A percentile compares a stretch with the other conserved stretches of the same genome.
These are phyloP conservation scores for Hypomecis punctinalis DNA, from an alignment of 2,888 invertebrate genomes.

Conservation along the genomic window DNA sequence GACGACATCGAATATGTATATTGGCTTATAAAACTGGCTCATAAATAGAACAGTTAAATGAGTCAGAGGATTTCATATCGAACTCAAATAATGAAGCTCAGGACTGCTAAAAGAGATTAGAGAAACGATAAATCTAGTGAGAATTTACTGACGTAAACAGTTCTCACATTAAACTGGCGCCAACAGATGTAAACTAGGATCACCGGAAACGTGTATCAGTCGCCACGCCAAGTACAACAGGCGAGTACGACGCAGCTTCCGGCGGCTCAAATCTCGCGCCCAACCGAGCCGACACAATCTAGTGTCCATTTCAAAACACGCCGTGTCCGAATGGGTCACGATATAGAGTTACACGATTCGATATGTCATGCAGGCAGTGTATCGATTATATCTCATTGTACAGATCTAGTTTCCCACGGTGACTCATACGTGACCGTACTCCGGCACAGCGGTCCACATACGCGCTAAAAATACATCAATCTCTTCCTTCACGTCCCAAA, in stretches of 20 bases:
- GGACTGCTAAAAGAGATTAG: slow-evolving; percentile 4
- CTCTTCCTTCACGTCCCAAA: slow-evolving; percentile 41
- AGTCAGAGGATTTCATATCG: background rate
- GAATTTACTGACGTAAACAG: slow-evolving; percentile 44
- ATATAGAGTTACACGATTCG: slow-evolving; percentile 59
- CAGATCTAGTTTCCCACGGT: slow-evolving; percentile 61
- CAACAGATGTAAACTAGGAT: slow-evolving; percentile 42
- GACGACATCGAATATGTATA: no score
- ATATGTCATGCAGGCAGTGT: slow-evolving; percentile 60
- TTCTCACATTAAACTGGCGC: slow-evolving; percentile 47
- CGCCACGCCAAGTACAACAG: slow-evolving; percentile 53
- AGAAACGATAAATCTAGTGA: slow-evolving; percentile 11
- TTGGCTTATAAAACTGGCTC: no score
- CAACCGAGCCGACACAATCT: slow-evolving; percentile 30
- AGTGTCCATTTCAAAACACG: slow-evolving; percentile 56
- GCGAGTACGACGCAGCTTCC: slow-evolving; percentile 61
- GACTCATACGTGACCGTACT: slow-evolving; percentile 49
- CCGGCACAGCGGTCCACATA: slow-evolving; percentile 37
- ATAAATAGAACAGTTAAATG: no score
- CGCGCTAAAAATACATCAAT: slow-evolving; percentile 39
- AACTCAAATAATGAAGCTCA: background rate
- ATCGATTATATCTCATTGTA: slow-evolving; percentile 58
- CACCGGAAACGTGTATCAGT: slow-evolving; percentile 62
- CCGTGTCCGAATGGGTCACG: slow-evolving; percentile 54
- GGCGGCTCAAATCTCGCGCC: slow-evolving; percentile 43